Evolutionary conservation across 1,140 invertebrate genomes (phyloP).

Genomic region (Diorhabda elongata): DNA sequence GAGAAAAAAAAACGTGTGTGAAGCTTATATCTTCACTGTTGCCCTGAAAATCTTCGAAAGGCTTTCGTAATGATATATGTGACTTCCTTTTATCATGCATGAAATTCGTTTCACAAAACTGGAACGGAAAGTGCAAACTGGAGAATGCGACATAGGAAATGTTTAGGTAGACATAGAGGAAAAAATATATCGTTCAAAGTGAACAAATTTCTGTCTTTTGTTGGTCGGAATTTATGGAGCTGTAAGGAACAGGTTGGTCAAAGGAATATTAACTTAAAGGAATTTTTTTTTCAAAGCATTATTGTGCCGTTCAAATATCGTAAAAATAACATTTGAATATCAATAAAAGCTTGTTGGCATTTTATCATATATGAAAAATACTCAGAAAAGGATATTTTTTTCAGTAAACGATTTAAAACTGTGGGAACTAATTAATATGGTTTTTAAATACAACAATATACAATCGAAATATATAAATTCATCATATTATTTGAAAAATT

Average conservation of each 20-base stretch:
- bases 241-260: background rate
- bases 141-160: conserved; percentile 3
- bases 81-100: conserved; percentile 18
- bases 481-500: no score
- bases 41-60: conserved; percentile 12
- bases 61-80: conserved; percentile 17
- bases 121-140: conserved; percentile 11
- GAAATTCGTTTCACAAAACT: conserved; percentile 14
- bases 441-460: no score
- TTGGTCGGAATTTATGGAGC: conserved; percentile 7
- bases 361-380: no score
- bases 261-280: background rate
- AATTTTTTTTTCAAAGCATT: no score
- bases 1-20: background rate
- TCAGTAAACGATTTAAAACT: no score
- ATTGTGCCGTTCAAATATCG: no score
- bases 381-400: no score
- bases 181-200: conserved; percentile 7
- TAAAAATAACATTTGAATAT: no score
- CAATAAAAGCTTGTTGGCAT: no score
- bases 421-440: no score
- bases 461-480: no score
- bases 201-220: conserved; percentile 12
- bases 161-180: conserved; percentile 11
- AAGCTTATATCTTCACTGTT: conserved; percentile 4